Base-by-base conservation (phyloP, 2,888 invertebrate species). In the Callyntrura guangdongensis region DNA sequence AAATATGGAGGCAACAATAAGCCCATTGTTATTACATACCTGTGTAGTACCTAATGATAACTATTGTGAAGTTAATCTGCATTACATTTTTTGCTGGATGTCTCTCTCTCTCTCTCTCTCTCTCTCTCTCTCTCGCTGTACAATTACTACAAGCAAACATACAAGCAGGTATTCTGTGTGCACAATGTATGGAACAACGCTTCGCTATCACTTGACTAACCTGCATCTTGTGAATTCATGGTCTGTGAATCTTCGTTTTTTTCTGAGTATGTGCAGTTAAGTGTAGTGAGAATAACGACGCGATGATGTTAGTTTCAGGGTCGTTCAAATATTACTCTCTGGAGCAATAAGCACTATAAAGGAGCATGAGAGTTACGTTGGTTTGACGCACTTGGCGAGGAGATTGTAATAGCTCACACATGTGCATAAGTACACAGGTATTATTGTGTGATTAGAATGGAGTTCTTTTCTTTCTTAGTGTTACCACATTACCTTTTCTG, bases 201-300 rank as follows among this genome's bases (percentile, higher is more conserved):
- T 61, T 49, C 47, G 59, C 83, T 25, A 84, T 59, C 85, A 81
- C 90, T 82, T 82, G 86, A 86, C 86, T 90, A 90, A 82, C 86
- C 90, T 90, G 90, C 81, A 90, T 90, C 72, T 89, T 90, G 20
- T 67, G 67, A 27, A 79, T 90, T 90, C 86, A 90, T 86, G 90
- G 90, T 90, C 85, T 90, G 90, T 90, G 90, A 90, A 90, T 90
- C 86, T 85, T 85, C 59, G 22, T 82, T 74, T 86, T 89, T 86
- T 86, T 82, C 56, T 27, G 9, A 67, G 14, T 12, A 74, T 90
- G 86, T 67, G 90, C 82, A 82, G 79, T 79, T 79, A 67, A 87
- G 86, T 86, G 82, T 86, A 81, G 83, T 90, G 82, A 59, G 61
- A 83, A 84, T 61, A 79, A 69, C 61, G 69, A 72, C 69, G 88